Base-by-base conservation (phyloP, 2,888 invertebrate species). In the Rugalucina vietnamica region DNA sequence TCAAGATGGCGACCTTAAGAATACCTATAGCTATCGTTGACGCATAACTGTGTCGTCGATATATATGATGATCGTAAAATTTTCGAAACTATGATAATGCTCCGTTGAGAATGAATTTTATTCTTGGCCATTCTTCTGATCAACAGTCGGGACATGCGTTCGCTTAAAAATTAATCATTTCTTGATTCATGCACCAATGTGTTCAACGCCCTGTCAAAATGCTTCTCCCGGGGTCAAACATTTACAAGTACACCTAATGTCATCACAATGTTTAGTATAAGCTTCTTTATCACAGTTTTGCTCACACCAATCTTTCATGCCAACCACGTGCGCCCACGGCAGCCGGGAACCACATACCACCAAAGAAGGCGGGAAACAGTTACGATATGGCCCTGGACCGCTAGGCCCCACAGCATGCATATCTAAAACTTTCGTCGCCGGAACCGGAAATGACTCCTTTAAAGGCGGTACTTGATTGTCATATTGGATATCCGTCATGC, bases 201-300 rank as follows among this genome's bases (percentile, higher is more conserved):
- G 43, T 43, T 43, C 43, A 43, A 8, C 43, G n/a, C 18, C 43
- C 43, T n/a, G 12, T 65, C 34, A 65, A 49, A 79, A 29, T 32
- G 32, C 4, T 5, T 76, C 39, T 39, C 37, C 57, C 21, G 29
- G 32, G 24, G 29, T 29, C 39, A 79, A 57, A 81, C 86, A 86
- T 49, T 81, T 49, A 76, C 86, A 86, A 27, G 76, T 49, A 36
- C 86, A 86, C 37, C 86, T 57, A 24, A 77, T 75, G 34, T 86
- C 86, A 60, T 86, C 86, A 76, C 86, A 86, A 43, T 86, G 83
- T 43, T 74, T 86, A n/a, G 78, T 81, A 69, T 86, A 86, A 57
- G 80, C 83, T 24, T 65, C 80, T 39, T 83, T 82, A 18, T 81
- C 82, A 82, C 86, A 86, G 34, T 86, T 82, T n/a, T 54, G 36